A percentile compares a stretch with the other conserved stretches of the same genome.
These are phyloP conservation scores for Apogon talboti DNA, from an alignment of 2,797 vertebrate species.

Conservation along the genomic window DNA sequence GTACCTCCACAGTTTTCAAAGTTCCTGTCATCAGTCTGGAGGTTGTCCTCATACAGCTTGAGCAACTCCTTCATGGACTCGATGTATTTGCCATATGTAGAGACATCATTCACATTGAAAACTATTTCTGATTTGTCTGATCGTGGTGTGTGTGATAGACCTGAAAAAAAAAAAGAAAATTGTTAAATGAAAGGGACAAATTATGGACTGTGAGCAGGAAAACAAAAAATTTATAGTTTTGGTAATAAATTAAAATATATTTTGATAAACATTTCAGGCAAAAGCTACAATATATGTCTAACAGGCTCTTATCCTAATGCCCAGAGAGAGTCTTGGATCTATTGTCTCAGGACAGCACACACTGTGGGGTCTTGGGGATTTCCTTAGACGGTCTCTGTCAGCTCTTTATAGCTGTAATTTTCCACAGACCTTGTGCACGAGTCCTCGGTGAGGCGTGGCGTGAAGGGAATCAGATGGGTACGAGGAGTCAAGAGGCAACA, in stretches of 20 bases:
- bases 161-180: slow-evolving; percentile 71
- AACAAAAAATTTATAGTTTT: not conserved
- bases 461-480: slow-evolving; percentile 44
- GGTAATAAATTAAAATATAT: not conserved
- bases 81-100: slow-evolving; percentile 67
- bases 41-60: slow-evolving; percentile 41
- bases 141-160: slow-evolving; percentile 91
- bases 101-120: slow-evolving; percentile 61
- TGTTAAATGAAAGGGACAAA: not conserved
- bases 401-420: slow-evolving; percentile 81
- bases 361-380: slow-evolving; percentile 69
- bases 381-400: slow-evolving; percentile 73
- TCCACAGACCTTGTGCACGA: slow-evolving; percentile 75
- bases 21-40: slow-evolving; percentile 63
- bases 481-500: slow-evolving; percentile 47
- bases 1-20: slow-evolving; percentile 90
- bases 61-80: slow-evolving; percentile 78
- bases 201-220: not conserved
- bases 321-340: slow-evolving; percentile 23
- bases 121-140: slow-evolving; percentile 91
- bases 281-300: not conserved
- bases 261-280: slow-evolving; percentile 13
- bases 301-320: slow-evolving; percentile 1
- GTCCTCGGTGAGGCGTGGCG: slow-evolving; percentile 72
- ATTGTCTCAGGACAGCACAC: slow-evolving; percentile 56